Evolutionary conservation across 2,888 invertebrate genomes (phyloP).

Genomic region (Folsomia candida): DNA sequence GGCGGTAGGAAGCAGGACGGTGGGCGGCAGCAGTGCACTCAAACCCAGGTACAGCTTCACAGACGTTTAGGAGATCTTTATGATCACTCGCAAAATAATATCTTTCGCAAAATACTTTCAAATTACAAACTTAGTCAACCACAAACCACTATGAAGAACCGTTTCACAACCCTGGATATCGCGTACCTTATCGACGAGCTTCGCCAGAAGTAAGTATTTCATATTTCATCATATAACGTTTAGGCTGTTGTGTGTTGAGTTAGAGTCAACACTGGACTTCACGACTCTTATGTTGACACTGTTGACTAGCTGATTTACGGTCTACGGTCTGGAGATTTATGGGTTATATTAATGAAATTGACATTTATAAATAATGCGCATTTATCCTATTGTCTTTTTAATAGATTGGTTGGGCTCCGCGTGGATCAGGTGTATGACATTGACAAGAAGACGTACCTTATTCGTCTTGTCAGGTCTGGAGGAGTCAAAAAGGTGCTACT

Average conservation of each 20-base stretch:
- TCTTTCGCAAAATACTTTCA: conserved; percentile 10
- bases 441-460: conserved; percentile 92
- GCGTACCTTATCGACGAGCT: conserved; percentile 83
- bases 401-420: conserved; percentile 81
- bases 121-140: not conserved
- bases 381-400: conserved; percentile 51
- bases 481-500: conserved; percentile 85
- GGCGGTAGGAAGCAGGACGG: too few species aligned
- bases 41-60: too few species aligned
- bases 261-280: too few species aligned
- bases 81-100: too few species aligned
- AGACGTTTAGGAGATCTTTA: too few species aligned
- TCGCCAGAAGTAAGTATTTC: conserved; percentile 62
- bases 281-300: not conserved
- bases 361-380: too few species aligned
- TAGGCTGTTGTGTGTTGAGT: too few species aligned
- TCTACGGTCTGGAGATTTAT: too few species aligned
- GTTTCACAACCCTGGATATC: conserved; percentile 91
- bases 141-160: conserved; percentile 72
- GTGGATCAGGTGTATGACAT: conserved; percentile 97
- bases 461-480: conserved; percentile 76
- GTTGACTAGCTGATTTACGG: too few species aligned
- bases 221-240: too few species aligned
- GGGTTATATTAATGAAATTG: too few species aligned
- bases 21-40: too few species aligned